Evolutionary conservation across 2,113 vertebrate genomes (phyloP), one percentile per base, ranked within the genome.

Genomic region (Scopus umbretta): DNA sequence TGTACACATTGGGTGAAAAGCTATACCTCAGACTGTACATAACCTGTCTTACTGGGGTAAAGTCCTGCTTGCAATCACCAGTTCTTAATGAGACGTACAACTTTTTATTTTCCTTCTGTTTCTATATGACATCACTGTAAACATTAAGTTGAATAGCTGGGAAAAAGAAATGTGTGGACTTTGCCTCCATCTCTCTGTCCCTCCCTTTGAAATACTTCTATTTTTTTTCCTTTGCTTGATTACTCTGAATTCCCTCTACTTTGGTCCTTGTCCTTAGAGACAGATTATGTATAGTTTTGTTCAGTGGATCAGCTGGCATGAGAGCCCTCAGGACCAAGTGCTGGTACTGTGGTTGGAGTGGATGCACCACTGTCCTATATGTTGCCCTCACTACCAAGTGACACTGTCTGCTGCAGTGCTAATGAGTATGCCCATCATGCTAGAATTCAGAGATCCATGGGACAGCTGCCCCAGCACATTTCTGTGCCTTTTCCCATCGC

Each of bases 181-280:
- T 42, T 25, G 9, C 40, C 42, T 49, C 16, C 42, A n/a, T 34
- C 38, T 85, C 9, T 62, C 18, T 59, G 8, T 62, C 9, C 61
- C 45, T 84, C 11, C 6, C 3, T 26, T 65, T 59, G 4, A 2
- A 5, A 45, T 17, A 26, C 1, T 23, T 22, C 36, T 13, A 0
- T 55, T 61, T 62, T 30, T 66, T 47, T 59, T 38, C 13, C 7
- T 66, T 16, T 65, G 10, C 19, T 59, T 84, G 29, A 9, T 38
- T 38, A 8, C 12, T 67, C 63, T 63, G 29, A 53, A 32, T 52
- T 71, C 16, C 20, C 13, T 52, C 90, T 47, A 43, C 17, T 42
- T 79, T 38, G 14, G 11, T 67, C 14, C 25, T 58, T 58, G 10
- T 6, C 10, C 43, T 42, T n/a, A 49, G 26, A 76, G 18, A 16